A percentile compares a stretch with the other conserved stretches of the same genome.
phyloP scores from a whole-genome alignment of 2,113 vertebrate genomes.

The Nyctereutes procyonoides region DNA sequence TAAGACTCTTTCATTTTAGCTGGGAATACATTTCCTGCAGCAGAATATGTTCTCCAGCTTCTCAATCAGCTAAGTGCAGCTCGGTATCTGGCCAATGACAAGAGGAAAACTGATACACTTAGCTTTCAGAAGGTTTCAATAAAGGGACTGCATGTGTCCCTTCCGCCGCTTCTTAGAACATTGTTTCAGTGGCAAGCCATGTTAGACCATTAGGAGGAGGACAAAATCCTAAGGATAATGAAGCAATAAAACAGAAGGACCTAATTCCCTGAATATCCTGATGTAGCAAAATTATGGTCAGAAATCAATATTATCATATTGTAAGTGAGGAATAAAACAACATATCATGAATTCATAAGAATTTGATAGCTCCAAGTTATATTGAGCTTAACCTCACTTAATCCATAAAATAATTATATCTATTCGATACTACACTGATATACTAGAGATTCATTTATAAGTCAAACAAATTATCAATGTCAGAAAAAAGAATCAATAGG shows the following conservation, averaged over 20 bases:
- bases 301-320: neutral
- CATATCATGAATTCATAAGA: slow-evolving; percentile 26
- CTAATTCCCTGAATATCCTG: neutral
- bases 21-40: neutral
- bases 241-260: neutral
- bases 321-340: slow-evolving; percentile 3
- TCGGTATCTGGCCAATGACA: neutral
- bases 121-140: neutral
- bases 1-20: neutral
- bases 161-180: neutral
- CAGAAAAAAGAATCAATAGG: neutral
- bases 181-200: neutral
- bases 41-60: neutral
- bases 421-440: neutral
- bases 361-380: slow-evolving; percentile 22
- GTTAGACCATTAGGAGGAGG: neutral
- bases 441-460: neutral
- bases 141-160: neutral
- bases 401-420: slow-evolving; percentile 32
- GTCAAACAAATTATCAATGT: slow-evolving; percentile 24
- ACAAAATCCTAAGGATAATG: neutral
- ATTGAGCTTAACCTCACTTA: slow-evolving; percentile 32
- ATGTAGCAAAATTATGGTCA: neutral
- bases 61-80: neutral
- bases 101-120: neutral